Base-by-base conservation (phyloP, 2,888 invertebrate species). In the Thyatira batis region DNA sequence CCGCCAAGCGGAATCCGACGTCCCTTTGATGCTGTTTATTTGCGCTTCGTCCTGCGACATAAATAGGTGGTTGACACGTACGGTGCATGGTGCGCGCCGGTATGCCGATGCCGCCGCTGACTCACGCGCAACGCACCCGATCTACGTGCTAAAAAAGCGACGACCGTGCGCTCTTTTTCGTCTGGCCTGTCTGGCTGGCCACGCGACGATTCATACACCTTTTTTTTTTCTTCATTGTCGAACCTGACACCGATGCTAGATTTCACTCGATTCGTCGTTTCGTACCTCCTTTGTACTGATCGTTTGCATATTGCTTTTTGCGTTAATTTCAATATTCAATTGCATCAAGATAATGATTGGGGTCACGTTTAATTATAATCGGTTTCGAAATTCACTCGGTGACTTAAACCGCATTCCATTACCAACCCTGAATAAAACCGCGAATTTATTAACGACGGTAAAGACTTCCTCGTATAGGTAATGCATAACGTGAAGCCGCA, bases 11-110 rank as follows among this genome's bases (percentile, higher is more conserved):
- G 88, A 87, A 85, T 90, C 82, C 85, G 74, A 79, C 80, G 78
- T 89, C 82, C 84, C 89, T 90, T 92, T 91, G 90, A 90, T 88
- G 90, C 87, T 85, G 85, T 91, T 91, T 91, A 89, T 91, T 91
- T 91, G 89, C 87, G 81, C 81, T 75, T 87, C 80, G 87, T 89
- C 91, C 89, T 88, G 90, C 82, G 84, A 87, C 89, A 87, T 87
- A 91, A 92, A 92, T 92, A 92, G 90, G 87, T 85, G 83, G 87
- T 88, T 90, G 90, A 90, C 90, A 89, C 88, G 84, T 75, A 79
- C 83, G 72, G 75, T 78, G 86, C 84, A 85, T 82, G 85, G 85
- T 87, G 86, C 81, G 78, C 84, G 80, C 58, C 76, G 87, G 86
- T 79, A 85, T 86, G 87, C 80, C 77, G 80, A 85, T 85, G 87